phyloP scores from a whole-genome alignment of 2,888 invertebrate genomes.

The Ellobium chinense region DNA sequence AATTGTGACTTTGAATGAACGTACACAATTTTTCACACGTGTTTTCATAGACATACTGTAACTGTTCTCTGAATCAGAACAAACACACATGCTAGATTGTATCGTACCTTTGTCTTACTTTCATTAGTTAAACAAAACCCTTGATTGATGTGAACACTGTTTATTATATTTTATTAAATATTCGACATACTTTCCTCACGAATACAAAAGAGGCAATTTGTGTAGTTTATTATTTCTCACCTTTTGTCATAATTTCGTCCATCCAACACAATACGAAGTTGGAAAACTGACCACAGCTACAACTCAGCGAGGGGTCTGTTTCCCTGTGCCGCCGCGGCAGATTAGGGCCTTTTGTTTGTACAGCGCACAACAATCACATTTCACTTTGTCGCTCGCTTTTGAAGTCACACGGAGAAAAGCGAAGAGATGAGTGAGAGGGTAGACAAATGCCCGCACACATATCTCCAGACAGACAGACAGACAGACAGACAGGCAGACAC shows the following conservation, averaged over 20 bases:
- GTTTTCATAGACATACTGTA: too few relatives aligned
- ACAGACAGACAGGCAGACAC: not conserved
- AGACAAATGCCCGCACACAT: not conserved
- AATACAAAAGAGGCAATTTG: too few relatives aligned
- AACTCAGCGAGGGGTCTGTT: not conserved
- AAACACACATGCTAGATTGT: too few relatives aligned
- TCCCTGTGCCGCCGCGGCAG: not conserved
- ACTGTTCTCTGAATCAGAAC: too few relatives aligned
- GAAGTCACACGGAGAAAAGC: not conserved
- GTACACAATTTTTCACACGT: too few relatives aligned
- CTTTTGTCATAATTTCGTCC: not conserved
- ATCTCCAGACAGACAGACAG: not conserved
- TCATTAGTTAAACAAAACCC: too few relatives aligned
- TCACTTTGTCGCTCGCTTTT: not conserved
- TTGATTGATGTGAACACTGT: too few relatives aligned
- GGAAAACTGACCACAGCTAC: not conserved
- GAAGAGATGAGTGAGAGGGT: not conserved
- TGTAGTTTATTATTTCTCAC: not conserved
- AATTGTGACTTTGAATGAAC: too few relatives aligned
- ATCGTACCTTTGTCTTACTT: too few relatives aligned
- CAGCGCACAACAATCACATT: not conserved
- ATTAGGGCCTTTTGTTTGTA: not conserved
- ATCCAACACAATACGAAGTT: not conserved
- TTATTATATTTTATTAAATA: too few relatives aligned
- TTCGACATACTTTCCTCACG: too few relatives aligned